These are phyloP conservation scores for Poecilia velifera DNA, from an alignment of 2,797 vertebrate species.

Conservation along the genomic window DNA sequence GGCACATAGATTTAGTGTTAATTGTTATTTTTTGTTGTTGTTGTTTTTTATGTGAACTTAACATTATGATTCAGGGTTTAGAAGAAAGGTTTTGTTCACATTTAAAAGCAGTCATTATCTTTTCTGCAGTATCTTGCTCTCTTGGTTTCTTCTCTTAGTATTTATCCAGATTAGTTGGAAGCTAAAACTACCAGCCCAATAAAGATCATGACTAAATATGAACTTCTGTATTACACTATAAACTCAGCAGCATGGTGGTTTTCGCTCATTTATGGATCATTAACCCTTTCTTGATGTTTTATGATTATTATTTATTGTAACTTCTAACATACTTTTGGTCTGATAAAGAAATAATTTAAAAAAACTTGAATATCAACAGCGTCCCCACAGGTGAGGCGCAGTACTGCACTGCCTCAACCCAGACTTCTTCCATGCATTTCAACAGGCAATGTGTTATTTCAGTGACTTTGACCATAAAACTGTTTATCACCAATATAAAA, in stretches of 20 bases:
- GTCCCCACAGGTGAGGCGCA: too few species aligned
- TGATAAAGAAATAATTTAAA: not conserved
- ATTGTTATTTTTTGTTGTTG: not conserved
- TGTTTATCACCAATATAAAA: too few species aligned
- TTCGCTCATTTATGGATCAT: not conserved
- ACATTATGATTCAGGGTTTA: not conserved
- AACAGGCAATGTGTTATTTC: too few species aligned
- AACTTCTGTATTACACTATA: not conserved
- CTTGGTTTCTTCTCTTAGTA: not conserved
- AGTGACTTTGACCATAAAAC: too few species aligned
- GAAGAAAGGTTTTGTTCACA: not conserved
- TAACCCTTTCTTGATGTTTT: not conserved
- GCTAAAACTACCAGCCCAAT: not conserved
- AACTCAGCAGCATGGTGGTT: not conserved
- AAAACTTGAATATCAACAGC: not conserved
- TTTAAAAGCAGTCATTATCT: not conserved
- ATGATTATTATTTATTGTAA: not conserved
- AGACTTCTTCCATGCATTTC: too few species aligned
- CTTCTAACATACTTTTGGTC: not conserved
- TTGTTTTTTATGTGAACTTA: not conserved
- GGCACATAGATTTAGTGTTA: not conserved
- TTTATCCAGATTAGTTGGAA: not conserved
- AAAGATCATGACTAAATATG: not conserved
- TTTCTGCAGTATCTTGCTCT: not conserved
- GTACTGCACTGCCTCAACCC: too few species aligned